Evolutionary conservation across 2,113 vertebrate genomes (phyloP), one percentile per base, ranked within the genome.

Genomic region (Poeciliopsis occidentalis): DNA sequence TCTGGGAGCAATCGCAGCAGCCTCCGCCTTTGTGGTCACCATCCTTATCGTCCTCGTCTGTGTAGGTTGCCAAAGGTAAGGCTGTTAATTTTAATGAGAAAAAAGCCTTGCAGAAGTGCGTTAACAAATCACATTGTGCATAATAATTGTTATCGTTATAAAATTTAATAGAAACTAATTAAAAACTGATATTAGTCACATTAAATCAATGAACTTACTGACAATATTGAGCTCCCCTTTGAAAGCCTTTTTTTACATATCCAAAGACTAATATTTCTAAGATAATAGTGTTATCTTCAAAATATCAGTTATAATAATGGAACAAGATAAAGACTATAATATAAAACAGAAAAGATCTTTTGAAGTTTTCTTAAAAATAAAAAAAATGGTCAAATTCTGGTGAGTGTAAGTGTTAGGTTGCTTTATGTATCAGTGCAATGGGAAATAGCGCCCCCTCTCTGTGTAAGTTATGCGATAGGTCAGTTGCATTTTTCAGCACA

Each of bases 21-120:
- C 94, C 0, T 95, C 94, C 1, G 94, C 94, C 81, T 95, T 95
- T 8, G 90, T 95, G 70, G 94, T 95, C 87, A 95, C 94, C 82
- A 92, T 95, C 80, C 76, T 95, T 39, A 94, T 94, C 32, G 91
- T 95, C 61, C 91, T 95, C 41, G 88, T 95, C 73, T 95, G 94
- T 60, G 91, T 95, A 32, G 93, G 94, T 41, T 95, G 94, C 83
- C 94, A 94, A 78, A 94, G 90, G 94, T 95, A 81, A 93, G 89
- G 12, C 0, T 1, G 62, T 83, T 74, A 82, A 15, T 1, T 65
- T 73, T 19, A 19, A 17, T 17, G 17, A 47, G 44, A 4, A 47
- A 17, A 19, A 17, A 47, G 8, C 24, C 22, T 57, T n/a, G 0
- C 7, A 47, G 19, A 47, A 17, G 13, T 47, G 44, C 17, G 7